phyloP scores from a whole-genome alignment of 2,797 vertebrate species.

The Lepus townsendii region DNA sequence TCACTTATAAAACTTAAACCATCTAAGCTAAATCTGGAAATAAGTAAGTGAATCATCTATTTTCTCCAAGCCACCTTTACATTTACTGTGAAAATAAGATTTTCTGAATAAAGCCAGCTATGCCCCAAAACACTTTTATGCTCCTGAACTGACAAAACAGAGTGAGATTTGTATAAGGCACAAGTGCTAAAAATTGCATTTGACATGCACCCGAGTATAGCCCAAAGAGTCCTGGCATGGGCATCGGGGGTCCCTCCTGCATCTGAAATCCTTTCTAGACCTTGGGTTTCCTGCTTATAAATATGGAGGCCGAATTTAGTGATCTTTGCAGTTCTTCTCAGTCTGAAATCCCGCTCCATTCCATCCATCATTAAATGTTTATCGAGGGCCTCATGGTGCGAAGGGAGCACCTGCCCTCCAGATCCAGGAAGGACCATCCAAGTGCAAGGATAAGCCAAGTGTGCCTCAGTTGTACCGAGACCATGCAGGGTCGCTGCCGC shows the following conservation, averaged over 20 bases:
- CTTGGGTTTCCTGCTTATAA: neutral
- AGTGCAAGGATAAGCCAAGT: neutral
- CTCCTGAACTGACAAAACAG: neutral
- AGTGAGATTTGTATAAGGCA: neutral
- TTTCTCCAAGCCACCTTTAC: constrained; percentile 41
- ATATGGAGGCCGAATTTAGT: neutral
- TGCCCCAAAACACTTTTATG: neutral
- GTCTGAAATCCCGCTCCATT: neutral
- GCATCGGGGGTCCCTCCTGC: neutral
- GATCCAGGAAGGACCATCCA: neutral
- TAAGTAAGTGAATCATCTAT: constrained; percentile 16
- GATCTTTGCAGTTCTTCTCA: neutral
- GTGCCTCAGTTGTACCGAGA: fast-evolving
- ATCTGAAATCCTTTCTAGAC: neutral
- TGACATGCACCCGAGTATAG: neutral
- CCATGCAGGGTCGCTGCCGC: fast-evolving
- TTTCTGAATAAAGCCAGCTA: neutral
- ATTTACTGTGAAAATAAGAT: constrained; percentile 24
- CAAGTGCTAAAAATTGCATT: neutral
- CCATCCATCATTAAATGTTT: neutral
- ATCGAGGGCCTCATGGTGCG: neutral
- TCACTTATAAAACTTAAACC: constrained; percentile 50
- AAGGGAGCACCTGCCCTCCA: neutral
- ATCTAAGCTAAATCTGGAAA: constrained; percentile 54
- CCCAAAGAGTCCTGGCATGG: neutral